These are phyloP conservation scores for Drosophila bocqueti DNA, from an alignment of 1,140 invertebrate genomes.

Conservation along the genomic window DNA sequence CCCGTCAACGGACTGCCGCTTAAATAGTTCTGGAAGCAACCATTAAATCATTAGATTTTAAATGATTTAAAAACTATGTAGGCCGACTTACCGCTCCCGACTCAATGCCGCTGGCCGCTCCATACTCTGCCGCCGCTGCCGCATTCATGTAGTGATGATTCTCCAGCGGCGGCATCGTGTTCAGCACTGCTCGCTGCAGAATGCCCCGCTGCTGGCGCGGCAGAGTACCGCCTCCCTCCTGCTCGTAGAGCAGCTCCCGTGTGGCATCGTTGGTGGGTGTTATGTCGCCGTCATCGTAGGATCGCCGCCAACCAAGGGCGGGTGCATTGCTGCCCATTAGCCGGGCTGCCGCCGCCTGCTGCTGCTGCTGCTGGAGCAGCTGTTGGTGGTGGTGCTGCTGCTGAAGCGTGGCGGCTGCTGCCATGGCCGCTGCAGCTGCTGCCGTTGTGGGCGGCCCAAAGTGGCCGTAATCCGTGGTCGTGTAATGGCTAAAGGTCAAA, in stretches of 20 bases:
- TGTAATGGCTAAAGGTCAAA: slow-evolving; percentile 87
- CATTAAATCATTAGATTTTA: neutral
- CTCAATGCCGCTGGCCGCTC: slow-evolving; percentile 64
- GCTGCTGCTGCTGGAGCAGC: slow-evolving; percentile 65
- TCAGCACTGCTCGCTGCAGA: slow-evolving; percentile 77
- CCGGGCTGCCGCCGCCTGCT: slow-evolving; percentile 68
- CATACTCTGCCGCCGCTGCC: slow-evolving; percentile 79
- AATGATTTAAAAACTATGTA: neutral
- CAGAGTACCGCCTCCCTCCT: slow-evolving; percentile 91
- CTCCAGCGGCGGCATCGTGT: slow-evolving; percentile 80
- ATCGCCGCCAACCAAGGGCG: slow-evolving; percentile 89
- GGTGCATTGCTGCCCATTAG: slow-evolving; percentile 75
- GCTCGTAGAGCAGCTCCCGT: slow-evolving; percentile 85
- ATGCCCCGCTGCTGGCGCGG: slow-evolving; percentile 90
- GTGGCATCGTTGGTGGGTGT: slow-evolving; percentile 93
- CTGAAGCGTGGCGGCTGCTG: slow-evolving; percentile 82
- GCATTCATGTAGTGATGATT: slow-evolving; percentile 83
- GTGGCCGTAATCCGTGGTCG: slow-evolving; percentile 82
- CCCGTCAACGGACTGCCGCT: slow-evolving; percentile 88
- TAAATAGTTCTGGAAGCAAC: slow-evolving; percentile 62
- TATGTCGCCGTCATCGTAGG: slow-evolving; percentile 95
- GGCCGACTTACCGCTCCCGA: slow-evolving; percentile 51
- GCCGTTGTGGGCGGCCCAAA: slow-evolving; percentile 85
- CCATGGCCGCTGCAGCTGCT: slow-evolving; percentile 85
- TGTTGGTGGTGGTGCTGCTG: slow-evolving; percentile 81